phyloP scores from a whole-genome alignment of 2,888 invertebrate genomes.

The Drosophila kanekoi region DNA sequence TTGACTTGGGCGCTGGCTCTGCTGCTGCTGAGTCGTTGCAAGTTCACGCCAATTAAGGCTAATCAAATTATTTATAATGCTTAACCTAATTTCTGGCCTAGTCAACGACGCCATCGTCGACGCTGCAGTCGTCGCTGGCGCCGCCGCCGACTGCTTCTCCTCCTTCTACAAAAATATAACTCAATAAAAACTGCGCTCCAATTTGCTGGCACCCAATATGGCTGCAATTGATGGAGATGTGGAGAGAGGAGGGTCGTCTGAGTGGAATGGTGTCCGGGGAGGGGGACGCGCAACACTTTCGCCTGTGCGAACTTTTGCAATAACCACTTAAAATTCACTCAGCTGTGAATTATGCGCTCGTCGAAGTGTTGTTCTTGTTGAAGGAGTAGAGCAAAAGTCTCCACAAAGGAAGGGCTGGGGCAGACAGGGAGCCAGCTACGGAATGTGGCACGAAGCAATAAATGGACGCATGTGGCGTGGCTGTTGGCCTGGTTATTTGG shows the following conservation, averaged over 20 bases:
- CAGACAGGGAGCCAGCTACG: neutral
- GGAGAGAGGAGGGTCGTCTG: neutral
- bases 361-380: conserved; percentile 82
- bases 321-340: conserved; percentile 84
- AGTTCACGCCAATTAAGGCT: conserved; percentile 82
- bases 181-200: conserved; percentile 72
- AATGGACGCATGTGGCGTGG: conserved; percentile 72
- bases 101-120: conserved; percentile 43
- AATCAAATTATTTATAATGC: conserved; percentile 84
- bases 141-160: neutral
- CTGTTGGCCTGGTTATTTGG: conserved; percentile 54
- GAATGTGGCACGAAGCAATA: conserved; percentile 47
- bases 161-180: conserved; percentile 33
- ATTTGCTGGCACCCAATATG: conserved; percentile 57
- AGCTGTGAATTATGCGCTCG: conserved; percentile 83
- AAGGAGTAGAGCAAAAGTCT: conserved; percentile 36
- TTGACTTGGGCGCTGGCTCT: conserved; percentile 4
- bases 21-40: conserved; percentile 38
- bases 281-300: conserved; percentile 68
- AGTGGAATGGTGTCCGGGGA: neutral
- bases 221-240: conserved; percentile 8
- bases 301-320: conserved; percentile 78
- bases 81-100: conserved; percentile 81
- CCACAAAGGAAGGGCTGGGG: neutral
- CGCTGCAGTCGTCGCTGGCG: conserved; percentile 6